A percentile compares a stretch with the other conserved stretches of the same genome.
These are phyloP conservation scores for Drosophila affinis DNA, from an alignment of 2,888 invertebrate species.

Conservation along the genomic window DNA sequence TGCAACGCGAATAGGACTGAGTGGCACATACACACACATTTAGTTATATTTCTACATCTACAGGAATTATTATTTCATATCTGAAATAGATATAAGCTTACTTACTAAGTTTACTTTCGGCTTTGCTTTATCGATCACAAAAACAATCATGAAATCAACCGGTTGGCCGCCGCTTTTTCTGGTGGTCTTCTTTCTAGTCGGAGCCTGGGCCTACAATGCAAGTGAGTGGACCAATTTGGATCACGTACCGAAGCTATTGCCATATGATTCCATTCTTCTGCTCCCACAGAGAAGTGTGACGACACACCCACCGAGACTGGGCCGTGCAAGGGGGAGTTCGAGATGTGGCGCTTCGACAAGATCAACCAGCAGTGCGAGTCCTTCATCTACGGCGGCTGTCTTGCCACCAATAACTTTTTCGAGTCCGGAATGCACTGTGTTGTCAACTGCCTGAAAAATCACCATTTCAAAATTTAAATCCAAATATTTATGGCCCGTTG, in stretches of 20 bases:
- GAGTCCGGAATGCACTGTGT: slow-evolving; percentile 45
- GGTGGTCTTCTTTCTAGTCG: not conserved
- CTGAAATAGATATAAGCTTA: not conserved
- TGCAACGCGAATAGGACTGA: no score
- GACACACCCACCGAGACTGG: slow-evolving; percentile 48
- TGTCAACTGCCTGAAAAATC: slow-evolving; percentile 20
- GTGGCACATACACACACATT: not conserved
- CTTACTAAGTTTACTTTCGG: not conserved
- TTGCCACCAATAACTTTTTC: slow-evolving; percentile 50
- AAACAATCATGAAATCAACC: not conserved
- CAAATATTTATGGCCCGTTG: slow-evolving; percentile 15
- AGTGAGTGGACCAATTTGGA: not conserved
- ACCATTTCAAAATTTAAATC: slow-evolving; percentile 4
- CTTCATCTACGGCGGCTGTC: slow-evolving; percentile 59
- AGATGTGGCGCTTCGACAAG: slow-evolving; percentile 59
- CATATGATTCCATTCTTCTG: not conserved
- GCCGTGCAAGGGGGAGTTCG: slow-evolving; percentile 45
- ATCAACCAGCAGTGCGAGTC: slow-evolving; percentile 29
- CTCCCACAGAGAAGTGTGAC: slow-evolving; percentile 48
- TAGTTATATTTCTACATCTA: no score
- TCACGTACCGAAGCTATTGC: not conserved
- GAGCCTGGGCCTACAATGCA: not conserved
- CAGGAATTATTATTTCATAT: not conserved
- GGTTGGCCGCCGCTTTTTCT: not conserved
- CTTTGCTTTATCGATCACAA: no score